Conservation (phyloP, 2,888 invertebrate genomes). For the Thumatha senex region DNA sequence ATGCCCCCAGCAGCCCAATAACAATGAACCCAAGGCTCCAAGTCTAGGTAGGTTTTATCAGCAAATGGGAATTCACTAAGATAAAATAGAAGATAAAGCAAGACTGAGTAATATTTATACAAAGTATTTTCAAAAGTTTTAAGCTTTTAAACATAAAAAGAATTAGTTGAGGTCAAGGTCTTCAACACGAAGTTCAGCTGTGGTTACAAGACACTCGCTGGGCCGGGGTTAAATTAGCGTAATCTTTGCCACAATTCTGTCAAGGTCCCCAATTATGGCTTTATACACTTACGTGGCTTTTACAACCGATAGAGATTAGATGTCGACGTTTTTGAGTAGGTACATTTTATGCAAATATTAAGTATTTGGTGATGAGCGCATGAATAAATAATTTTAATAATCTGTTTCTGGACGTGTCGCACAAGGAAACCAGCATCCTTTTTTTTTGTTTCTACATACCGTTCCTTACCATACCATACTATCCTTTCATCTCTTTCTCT, state of each 20-base stretch:
- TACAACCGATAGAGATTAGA: slow-evolving; percentile 26
- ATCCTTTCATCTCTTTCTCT: too few relatives aligned
- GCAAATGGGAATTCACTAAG: too few relatives aligned
- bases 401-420: too few relatives aligned
- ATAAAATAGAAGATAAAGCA: too few relatives aligned
- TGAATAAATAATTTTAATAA: too few relatives aligned
- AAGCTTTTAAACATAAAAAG: slow-evolving; percentile 7
- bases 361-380: neutral
- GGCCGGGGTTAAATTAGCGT: slow-evolving; percentile 59
- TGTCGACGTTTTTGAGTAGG: neutral
- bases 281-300: slow-evolving; percentile 37
- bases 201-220: slow-evolving; percentile 46
- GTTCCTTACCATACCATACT: too few relatives aligned
- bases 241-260: slow-evolving; percentile 66
- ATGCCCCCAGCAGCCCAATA: too few relatives aligned
- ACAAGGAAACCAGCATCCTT: too few relatives aligned
- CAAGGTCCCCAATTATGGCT: slow-evolving; percentile 54
- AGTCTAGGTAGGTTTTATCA: too few relatives aligned
- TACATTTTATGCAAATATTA: neutral
- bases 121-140: neutral
- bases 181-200: slow-evolving; percentile 56
- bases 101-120: neutral
- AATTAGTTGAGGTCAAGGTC: slow-evolving; percentile 45
- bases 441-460: too few relatives aligned
- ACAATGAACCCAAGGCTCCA: too few relatives aligned